Evolutionary conservation across 2,797 vertebrate genomes (phyloP).

Genomic region (Lophotriccus pileatus): DNA sequence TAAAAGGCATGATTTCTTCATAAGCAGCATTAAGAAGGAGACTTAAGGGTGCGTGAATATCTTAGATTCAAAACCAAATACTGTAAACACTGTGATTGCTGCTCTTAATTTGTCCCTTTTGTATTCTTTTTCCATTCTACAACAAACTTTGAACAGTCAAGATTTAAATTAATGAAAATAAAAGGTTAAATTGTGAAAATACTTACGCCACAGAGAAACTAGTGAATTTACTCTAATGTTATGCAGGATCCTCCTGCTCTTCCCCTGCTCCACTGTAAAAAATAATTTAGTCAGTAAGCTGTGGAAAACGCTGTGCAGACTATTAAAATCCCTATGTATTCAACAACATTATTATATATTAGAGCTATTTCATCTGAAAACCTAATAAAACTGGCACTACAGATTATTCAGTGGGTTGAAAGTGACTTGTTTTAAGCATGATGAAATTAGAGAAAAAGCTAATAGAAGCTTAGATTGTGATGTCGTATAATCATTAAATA

Average conservation of each 20-base stretch:
- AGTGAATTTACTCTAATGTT: neutral
- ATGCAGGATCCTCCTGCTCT: neutral
- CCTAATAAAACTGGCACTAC: constrained; percentile 10
- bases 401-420: constrained; percentile 2
- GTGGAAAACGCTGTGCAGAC: neutral
- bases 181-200: neutral
- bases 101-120: neutral
- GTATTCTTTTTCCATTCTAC: neutral
- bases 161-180: neutral
- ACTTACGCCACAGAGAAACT: neutral
- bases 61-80: neutral
- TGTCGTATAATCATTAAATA: constrained; percentile 51
- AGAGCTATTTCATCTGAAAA: constrained; percentile 11
- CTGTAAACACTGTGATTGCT: neutral
- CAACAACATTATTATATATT: neutral
- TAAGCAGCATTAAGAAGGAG: neutral
- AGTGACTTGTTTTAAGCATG: constrained; percentile 21
- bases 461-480: constrained; percentile 49
- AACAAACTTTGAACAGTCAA: neutral
- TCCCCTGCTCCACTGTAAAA: neutral
- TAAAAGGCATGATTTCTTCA: neutral
- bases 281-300: neutral
- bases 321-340: neutral
- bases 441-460: constrained; percentile 40
- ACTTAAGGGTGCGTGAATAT: neutral